phyloP scores from a whole-genome alignment of 2,888 invertebrate species.

The Melanotus villosus region DNA sequence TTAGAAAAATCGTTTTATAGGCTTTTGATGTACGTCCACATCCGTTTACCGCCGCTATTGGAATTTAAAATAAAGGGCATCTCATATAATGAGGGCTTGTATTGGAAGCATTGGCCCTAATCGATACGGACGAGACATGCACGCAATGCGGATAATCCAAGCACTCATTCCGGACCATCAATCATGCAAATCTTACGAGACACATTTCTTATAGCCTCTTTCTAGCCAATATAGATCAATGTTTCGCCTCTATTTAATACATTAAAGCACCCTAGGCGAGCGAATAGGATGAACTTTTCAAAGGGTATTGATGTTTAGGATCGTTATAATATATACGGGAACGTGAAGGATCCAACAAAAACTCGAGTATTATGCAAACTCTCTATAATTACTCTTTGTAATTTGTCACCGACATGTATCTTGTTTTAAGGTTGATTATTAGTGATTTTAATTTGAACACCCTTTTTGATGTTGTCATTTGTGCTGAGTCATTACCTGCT shows the following conservation, averaged over 20 bases:
- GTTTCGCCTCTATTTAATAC: slow-evolving; percentile 40
- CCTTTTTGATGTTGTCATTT: slow-evolving; percentile 1
- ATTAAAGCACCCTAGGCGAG: slow-evolving; percentile 34
- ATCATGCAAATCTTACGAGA: slow-evolving; percentile 64
- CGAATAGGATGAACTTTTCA: slow-evolving; percentile 37
- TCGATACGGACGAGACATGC: slow-evolving; percentile 60
- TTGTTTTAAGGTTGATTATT: slow-evolving; percentile 56
- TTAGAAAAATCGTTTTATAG: too few relatives aligned
- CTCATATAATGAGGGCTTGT: slow-evolving; percentile 57
- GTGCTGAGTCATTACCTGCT: not conserved
- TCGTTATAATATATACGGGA: slow-evolving; percentile 19
- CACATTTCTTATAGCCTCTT: slow-evolving; percentile 52
- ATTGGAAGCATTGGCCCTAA: slow-evolving; percentile 56
- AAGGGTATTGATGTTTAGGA: slow-evolving; percentile 31
- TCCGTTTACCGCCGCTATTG: not conserved
- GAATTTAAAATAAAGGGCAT: slow-evolving; percentile 48
- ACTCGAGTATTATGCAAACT: slow-evolving; percentile 26
- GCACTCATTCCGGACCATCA: slow-evolving; percentile 63
- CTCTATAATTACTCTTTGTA: slow-evolving; percentile 54
- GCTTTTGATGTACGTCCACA: not conserved
- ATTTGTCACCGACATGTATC: slow-evolving; percentile 57
- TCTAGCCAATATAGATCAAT: slow-evolving; percentile 46
- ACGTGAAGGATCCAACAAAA: slow-evolving; percentile 10
- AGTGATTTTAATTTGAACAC: slow-evolving; percentile 26
- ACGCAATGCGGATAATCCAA: slow-evolving; percentile 65